Evolutionary conservation across 2,888 invertebrate species (phyloP), one percentile per base, ranked within the genome.

Genomic region (Sinohyriopsis cumingii): DNA sequence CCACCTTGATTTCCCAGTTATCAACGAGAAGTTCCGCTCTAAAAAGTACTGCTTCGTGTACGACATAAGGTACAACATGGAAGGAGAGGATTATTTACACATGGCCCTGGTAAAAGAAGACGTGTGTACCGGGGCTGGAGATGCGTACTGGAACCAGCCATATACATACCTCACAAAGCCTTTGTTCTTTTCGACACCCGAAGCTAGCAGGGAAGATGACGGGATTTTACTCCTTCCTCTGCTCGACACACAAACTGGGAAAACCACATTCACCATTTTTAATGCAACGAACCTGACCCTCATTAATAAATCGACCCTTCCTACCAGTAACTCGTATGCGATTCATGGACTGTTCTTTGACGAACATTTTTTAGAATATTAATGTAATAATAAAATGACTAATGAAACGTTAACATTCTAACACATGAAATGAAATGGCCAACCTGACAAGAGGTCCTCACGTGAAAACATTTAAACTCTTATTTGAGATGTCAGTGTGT

Each of bases 341-440:
- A 72, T 87, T 22, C 88, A 88, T 70, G 88, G 88, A 9, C 67
- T 82, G 55, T 86, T 86, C 68, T 86, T 86, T 28, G 28, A 28
- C 28, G 28, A 5, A 28, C 28, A n/a, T 28, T 28, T 28, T 4
- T 28, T 28, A 28, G 28, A 28, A 4, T 28, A 28, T 28, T 5
- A 28, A 28, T 28, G 28, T 28, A 28, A 28, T 28, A 28, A n/a
- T n/a, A n/a, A n/a, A n/a, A n/a, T n/a, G n/a, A n/a, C n/a, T n/a
- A n/a, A n/a, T n/a, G n/a, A n/a, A 28, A 28, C 5, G 28, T 28
- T 28, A 28, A 28, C 2, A 28, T 28, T 4, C 5, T 28, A 28
- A 28, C 5, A 28, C 28, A 28, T 5, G 28, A 4, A 28, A 3
- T 5, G 28, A 28, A 28, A 28, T 28, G 28, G 28, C 5, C 5